Conservation (phyloP, 2,113 vertebrate species). For the Eupsittula cactorum region DNA sequence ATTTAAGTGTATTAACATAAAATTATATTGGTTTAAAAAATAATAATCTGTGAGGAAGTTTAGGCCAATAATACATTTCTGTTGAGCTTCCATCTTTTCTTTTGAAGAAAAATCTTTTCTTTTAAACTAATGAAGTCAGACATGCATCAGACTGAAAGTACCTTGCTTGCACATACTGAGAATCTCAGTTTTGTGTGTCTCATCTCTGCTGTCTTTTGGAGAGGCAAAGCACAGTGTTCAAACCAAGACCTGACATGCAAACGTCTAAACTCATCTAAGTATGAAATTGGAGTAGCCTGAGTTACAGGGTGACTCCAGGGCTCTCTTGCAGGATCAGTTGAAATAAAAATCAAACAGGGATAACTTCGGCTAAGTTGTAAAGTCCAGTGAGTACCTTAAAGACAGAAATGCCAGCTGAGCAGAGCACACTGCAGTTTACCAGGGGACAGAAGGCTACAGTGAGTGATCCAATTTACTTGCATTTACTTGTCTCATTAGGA, state of each 20-base stretch:
- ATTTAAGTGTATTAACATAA: background rate
- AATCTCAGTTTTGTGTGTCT: background rate
- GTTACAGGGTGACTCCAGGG: background rate
- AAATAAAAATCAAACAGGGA: background rate
- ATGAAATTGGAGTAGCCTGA: background rate
- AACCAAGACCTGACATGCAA: background rate
- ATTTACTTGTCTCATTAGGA: background rate
- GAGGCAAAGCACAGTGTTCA: background rate
- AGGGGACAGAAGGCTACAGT: background rate
- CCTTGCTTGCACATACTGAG: background rate
- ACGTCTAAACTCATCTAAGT: background rate
- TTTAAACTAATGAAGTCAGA: background rate
- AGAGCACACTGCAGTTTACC: background rate
- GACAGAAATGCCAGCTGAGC: background rate
- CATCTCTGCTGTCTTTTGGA: background rate
- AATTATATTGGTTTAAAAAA: background rate
- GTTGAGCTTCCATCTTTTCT: background rate
- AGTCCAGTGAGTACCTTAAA: background rate
- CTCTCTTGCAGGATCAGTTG: background rate
- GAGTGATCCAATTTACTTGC: background rate
- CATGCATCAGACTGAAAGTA: background rate
- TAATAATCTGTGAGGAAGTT: background rate
- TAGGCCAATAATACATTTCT: background rate
- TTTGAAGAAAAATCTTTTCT: background rate
- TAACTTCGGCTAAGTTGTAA: background rate